Evolutionary conservation across 1,140 invertebrate species (phyloP), one percentile per base, ranked within the genome.

Genomic region (Drosophila guanche): DNA sequence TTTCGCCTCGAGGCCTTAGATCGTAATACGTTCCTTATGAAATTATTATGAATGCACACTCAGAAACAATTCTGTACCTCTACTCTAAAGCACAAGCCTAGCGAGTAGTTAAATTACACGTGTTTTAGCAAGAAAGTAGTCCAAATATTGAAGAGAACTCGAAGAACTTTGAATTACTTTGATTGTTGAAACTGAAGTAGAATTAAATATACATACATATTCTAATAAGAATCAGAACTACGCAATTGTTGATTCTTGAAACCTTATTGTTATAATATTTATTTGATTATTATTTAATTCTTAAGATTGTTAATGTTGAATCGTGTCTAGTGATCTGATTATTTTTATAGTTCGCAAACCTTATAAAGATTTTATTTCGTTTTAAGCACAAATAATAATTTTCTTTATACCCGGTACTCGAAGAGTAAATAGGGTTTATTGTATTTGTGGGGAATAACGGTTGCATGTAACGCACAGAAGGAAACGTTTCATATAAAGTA

Each of bases 11-110:
- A 71, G 74, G 81, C 78, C 83, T 79, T 86, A 78, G 79, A 37
- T 79, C 58, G 63, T 88, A 69, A 76, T 79, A 83, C 70, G 83
- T 88, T 88, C 83, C 83, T 88, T 88, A 76, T 62, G 65, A 77
- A 72, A 70, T 66, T 56, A 72, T 43, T 50, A 22, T 37, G 45
- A 61, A 71, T 72, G 51, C 68, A 61, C 62, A 66, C 37, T 66
- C 53, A 60, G 65, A 50, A 48, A 47, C 62, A 68, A 68, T 23
- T 68, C 48, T 68, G 65, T 68, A 68, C 65, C 65, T 68, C 65
- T 68, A 68, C 62, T 68, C 40, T 40, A 66, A 67, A 59, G 66
- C 73, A 67, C 74, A 77, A 63, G 65, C 55, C 43, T 80, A 81
- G 68, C 68, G 40, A 53, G 51, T 74, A 81, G 69, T 56, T 41